Evolutionary conservation across 1,140 invertebrate species (phyloP), one percentile per base, ranked within the genome.

Genomic region (Melitaea cinxia): DNA sequence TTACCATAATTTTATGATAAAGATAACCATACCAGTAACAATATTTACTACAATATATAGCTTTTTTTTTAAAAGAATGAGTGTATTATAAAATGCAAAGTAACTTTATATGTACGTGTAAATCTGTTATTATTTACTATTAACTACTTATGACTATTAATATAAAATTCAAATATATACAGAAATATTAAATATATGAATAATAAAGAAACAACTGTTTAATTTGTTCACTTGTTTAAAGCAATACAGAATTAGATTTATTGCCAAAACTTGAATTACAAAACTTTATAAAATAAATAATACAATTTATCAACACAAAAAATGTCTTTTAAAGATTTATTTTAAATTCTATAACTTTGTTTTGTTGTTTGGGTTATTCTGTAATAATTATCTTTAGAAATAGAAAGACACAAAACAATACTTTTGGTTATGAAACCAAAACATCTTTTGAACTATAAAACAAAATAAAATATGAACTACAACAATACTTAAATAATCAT

Each of bases 131-230:
- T 63, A 55, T 55, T 63, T 66, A 66, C 28, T 64, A 82, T 87
- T 89, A 89, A 77, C 87, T 89, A 89, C 87, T 87, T 89, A 89
- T 12, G 82, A 67, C 85, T 88, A 88, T 78, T 65, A 70, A 72
- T 77, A 80, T 78, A 85, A 82, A 83, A 72, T 83, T 70, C 81
- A 86, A 85, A 86, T 89, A 89, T 88, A 88, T 85, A 89, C 83
- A 89, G 75, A 85, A 82, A 82, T 75, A 75, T 82, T 77, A 70
- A 63, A 47, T 57, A 28, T 39, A 28, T 37, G 50, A 53, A 14
- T 28, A 17, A 23, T 45, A 58, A 47, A 63, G 17, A 50, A 60
- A 50, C 12, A 26, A 49, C 15, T 45, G 35, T 57, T 56, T 42
- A 57, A 24, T 57, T 42, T 42, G 54, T 47, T 47, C 42, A 23